Base-by-base conservation (phyloP, 2,888 invertebrate species). In the Spodoptera picta region DNA sequence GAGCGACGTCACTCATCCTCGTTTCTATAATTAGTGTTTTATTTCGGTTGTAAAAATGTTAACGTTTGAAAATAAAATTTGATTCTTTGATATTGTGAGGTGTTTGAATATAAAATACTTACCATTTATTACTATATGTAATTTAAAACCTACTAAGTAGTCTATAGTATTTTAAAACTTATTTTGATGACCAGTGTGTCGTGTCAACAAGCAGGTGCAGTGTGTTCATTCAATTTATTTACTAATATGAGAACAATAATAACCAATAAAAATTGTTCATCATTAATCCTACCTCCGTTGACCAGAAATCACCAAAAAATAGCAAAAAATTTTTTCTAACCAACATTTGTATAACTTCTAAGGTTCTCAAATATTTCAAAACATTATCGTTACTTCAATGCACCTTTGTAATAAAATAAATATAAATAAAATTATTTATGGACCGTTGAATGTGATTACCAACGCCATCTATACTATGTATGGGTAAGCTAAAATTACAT, bases 1-100 rank as follows among this genome's bases (percentile, higher is more conserved):
- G 80, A 84, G 80, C 81, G 70, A 87, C 86, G 84, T 89, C 83
- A 86, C 68, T 69, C 58, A 65, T 44, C 63, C 57, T 74, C 75
- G 69, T 75, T 68, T 71, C n/a, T 63, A 51, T 23, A 27, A 64
- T 45, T 24, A 12, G 56, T 55, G 44, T 36, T 50, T 54, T 27
- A 47, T 60, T 57, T 56, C n/a, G 36, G 11, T 19, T 10, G 12
- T 24, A 24, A 12, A 4, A 23, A 23, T 36, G 47, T 24, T 47
- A 47, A 24, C 47, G 23, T 23, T 19, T 24, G 47, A 47, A 27
- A 3, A 47, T 47, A 14, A 4, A 24, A 24, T 24, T 24, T 24
- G 6, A 5, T 47, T 27, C 1, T 27, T 24, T 46, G 10, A 46
- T 7, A 46, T 46, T 11, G 46, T 23, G 6, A 19, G 24, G 11